A percentile compares a stretch with the other conserved stretches of the same genome.
phyloP scores from a whole-genome alignment of 2,113 vertebrate species.

The Onychostruthus taczanowskii region DNA sequence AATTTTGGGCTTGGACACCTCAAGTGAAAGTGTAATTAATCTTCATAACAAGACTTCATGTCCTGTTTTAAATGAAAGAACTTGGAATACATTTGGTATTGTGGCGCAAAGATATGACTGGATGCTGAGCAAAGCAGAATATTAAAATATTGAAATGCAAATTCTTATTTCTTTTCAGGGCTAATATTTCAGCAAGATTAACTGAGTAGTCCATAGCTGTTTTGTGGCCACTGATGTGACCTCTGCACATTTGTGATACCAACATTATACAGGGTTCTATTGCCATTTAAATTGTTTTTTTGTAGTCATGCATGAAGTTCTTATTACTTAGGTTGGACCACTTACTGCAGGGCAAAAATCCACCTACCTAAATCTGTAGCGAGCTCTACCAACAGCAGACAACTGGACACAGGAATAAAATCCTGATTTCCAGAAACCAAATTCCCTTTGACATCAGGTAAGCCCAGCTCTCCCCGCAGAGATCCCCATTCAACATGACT shows the following conservation, averaged over 20 bases:
- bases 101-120: neutral
- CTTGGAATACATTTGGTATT: neutral
- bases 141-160: neutral
- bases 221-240: neutral
- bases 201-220: neutral
- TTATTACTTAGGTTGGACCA: neutral
- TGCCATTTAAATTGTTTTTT: accelerated
- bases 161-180: neutral
- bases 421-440: neutral
- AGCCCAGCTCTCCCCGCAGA: neutral
- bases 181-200: neutral
- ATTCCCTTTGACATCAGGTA: neutral
- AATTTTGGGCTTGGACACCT: neutral
- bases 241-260: neutral
- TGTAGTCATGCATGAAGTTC: neutral
- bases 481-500: neutral
- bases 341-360: neutral
- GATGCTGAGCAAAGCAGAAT: neutral
- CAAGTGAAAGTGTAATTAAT: neutral
- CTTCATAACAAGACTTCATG: neutral
- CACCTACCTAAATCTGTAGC: neutral
- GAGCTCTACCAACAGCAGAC: neutral
- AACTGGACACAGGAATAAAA: neutral
- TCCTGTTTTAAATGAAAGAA: neutral
- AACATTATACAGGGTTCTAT: neutral